These are phyloP conservation scores for Melanotaenia parkinsoni DNA, from an alignment of 2,797 vertebrate genomes.

Conservation along the genomic window DNA sequence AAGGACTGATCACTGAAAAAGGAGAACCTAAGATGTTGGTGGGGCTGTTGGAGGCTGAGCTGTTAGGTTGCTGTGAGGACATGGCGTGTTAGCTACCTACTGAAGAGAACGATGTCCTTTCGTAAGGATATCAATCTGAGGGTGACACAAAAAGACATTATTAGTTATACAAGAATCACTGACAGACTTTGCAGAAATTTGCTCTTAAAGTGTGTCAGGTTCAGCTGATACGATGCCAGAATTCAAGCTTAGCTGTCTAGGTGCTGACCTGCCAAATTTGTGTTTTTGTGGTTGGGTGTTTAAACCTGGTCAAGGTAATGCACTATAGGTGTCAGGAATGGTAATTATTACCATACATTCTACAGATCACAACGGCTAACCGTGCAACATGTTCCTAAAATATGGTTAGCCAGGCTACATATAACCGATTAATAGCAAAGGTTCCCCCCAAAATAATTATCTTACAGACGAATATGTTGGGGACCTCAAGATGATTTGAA, in stretches of 20 bases:
- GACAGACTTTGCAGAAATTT: not conserved
- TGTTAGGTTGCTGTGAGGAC: constrained; percentile 80
- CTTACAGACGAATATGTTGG: not conserved
- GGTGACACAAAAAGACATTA: constrained; percentile 17
- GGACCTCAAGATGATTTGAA: not conserved
- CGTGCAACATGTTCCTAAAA: not conserved
- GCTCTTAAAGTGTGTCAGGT: not conserved
- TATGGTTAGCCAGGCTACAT: not conserved
- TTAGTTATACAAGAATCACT: not conserved
- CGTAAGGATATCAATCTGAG: constrained; percentile 83
- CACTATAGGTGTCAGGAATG: not conserved
- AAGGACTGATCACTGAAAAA: constrained; percentile 90
- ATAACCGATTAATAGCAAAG: not conserved
- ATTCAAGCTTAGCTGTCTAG: not conserved
- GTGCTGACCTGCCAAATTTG: not conserved
- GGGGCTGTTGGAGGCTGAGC: constrained; percentile 84
- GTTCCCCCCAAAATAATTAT: not conserved
- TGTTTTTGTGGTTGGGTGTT: no score
- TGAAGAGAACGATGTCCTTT: constrained; percentile 68
- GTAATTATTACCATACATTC: not conserved
- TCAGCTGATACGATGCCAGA: not conserved
- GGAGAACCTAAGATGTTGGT: constrained; percentile 88
- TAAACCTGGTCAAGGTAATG: not conserved
- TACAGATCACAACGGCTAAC: not conserved
- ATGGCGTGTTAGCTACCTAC: constrained; percentile 68